A percentile compares a stretch with the other conserved stretches of the same genome.
Conservation (phyloP, 2,888 invertebrate species). For the Malthinus flaveolus region DNA sequence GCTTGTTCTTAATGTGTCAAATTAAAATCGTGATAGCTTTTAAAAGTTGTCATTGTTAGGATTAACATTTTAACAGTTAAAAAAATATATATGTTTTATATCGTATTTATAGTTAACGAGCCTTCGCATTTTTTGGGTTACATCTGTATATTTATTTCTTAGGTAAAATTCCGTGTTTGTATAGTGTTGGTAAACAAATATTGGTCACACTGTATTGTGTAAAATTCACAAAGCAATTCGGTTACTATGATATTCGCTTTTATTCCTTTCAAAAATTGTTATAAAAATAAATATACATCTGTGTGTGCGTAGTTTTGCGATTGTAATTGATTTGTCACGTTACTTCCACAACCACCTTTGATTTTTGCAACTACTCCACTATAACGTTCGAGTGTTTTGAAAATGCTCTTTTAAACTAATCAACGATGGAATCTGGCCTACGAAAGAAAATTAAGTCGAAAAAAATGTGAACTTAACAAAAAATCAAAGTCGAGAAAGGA, state of each 20-base stretch:
- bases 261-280: constrained; percentile 17
- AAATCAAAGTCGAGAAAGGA: constrained; percentile 41
- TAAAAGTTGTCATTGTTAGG: too few relatives aligned
- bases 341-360: background rate
- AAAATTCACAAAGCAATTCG: constrained; percentile 14
- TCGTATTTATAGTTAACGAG: too few relatives aligned
- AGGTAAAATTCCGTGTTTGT: constrained; percentile 13
- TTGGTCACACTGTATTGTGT: constrained; percentile 30
- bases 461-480: constrained; percentile 18
- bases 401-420: too few relatives aligned
- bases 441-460: too few relatives aligned
- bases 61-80: too few relatives aligned
- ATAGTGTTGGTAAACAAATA: constrained; percentile 30
- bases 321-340: constrained; percentile 24
- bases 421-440: too few relatives aligned
- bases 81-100: too few relatives aligned
- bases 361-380: too few relatives aligned
- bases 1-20: too few relatives aligned
- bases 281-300: constrained; percentile 25
- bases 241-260: constrained; percentile 18
- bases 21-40: too few relatives aligned
- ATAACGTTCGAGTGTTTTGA: too few relatives aligned
- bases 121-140: background rate
- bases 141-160: background rate
- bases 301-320: constrained; percentile 4